These are phyloP conservation scores for Polydesmus complanatus DNA, from an alignment of 2,888 invertebrate genomes.

Conservation along the genomic window DNA sequence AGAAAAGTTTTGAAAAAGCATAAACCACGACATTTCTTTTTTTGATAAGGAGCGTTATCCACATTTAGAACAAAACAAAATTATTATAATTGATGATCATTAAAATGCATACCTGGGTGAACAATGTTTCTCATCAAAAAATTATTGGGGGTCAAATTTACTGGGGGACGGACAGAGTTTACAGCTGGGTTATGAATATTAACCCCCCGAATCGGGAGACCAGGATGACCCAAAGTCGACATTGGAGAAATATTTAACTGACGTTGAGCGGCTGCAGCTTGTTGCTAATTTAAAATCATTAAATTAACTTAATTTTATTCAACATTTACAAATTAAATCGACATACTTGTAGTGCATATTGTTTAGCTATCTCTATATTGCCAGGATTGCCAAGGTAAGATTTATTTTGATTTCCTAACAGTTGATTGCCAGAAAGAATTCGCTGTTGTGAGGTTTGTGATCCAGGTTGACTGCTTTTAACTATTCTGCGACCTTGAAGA, in stretches of 20 bases:
- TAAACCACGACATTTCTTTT: too few species aligned
- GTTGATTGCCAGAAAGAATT: not conserved
- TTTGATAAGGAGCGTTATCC: too few species aligned
- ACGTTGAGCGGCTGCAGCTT: conserved; percentile 2
- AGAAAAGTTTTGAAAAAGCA: too few species aligned
- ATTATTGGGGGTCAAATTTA: conserved; percentile 1
- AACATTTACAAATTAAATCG: not conserved
- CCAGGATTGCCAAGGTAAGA: not conserved
- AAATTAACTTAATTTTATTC: not conserved
- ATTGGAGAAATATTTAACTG: conserved; percentile 13
- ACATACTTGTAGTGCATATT: not conserved
- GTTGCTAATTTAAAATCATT: not conserved
- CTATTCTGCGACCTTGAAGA: conserved; percentile 12
- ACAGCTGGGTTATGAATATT: not conserved
- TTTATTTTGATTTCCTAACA: conserved; percentile 2
- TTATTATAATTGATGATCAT: too few species aligned
- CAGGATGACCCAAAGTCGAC: not conserved
- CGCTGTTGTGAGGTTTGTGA: not conserved
- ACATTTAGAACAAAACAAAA: too few species aligned
- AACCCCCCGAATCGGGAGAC: conserved; percentile 1
- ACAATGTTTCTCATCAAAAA: conserved; percentile 6
- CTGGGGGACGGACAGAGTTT: conserved; percentile 1
- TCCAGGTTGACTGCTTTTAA: conserved; percentile 11
- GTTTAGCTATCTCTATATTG: conserved; percentile 1
- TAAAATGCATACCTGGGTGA: not conserved